Base-by-base conservation (phyloP, 2,113 vertebrate species). In the Rhinoptilus africanus region DNA sequence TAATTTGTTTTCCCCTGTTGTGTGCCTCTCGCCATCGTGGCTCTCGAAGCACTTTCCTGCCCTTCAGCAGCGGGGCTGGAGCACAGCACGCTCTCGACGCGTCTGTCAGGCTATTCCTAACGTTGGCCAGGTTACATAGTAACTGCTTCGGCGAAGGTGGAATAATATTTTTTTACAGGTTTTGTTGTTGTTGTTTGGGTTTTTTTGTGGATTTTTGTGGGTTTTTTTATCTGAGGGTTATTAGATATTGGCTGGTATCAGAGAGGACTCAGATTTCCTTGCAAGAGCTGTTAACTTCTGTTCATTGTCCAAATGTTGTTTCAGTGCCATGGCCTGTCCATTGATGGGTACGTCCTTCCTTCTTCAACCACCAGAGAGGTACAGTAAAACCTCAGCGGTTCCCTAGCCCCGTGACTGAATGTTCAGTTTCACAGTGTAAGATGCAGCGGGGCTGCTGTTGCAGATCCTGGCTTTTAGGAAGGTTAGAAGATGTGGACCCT, bases 281-380 rank as follows among this genome's bases (percentile, higher is more conserved):
- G 48, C 79, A 81, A 73, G 60, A 77, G 54, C 20, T 68, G 6
- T 75, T 48, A 39, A 74, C 73, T 89, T 79, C 54, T 85, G 63
- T 66, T 96, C 24, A 66, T 50, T 91, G 81, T 82, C 37, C 14
- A 84, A 89, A 88, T 77, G 9, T 95, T 73, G 64, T 96, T 97
- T 76, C 95, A 99, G 98, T 99, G 99, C 93, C 99, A 99, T 0
- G 99, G 99, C 47, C 98, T 99, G 62, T 99, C 99, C 84, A 99
- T 99, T 11, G 99, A 99, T 28, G 99, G 99, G 37, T 99, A 99
- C 2, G 99, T 99, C 69, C 98, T 99, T 84, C 99, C 99, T 5
- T 99, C 99, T n/a, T 99, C 99, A 35, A 99, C 99, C 28, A 99
- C 99, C 39, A 98, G 97, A 98, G 99, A 99, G 99, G 99, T 99